Evolutionary conservation across 2,888 invertebrate genomes (phyloP), one percentile per base, ranked within the genome.

Genomic region (Anorthoa munda): DNA sequence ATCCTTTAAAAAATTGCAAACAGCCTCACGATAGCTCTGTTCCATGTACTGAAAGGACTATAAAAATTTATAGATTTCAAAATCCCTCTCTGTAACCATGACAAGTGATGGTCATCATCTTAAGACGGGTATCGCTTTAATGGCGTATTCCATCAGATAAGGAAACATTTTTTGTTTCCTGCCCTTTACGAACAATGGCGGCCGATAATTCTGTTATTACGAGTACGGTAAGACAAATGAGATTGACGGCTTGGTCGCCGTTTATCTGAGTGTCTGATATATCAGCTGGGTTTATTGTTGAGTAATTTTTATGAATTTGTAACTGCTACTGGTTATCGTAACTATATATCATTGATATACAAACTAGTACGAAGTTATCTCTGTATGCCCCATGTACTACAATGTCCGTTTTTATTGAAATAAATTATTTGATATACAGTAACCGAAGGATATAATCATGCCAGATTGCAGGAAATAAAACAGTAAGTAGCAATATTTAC

Each of bases 71-170:
- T 26, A 26, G 26, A 26, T 39, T 39, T 39, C 67, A 60, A 69
- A 83, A 66, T 86, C 82, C 90, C 21, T 81, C 81, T 76, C 86
- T 85, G 87, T 76, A 79, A 76, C 88, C 85, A 89, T 87, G 92
- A 91, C 92, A 91, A 90, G 92, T 90, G 92, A 92, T 91, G 92
- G 90, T 89, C 91, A 89, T 92, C 88, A 92, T 90, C 86, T 90
- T 90, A 90, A 89, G 90, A 90, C 86, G 87, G 71, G 82, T 89
- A 91, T 92, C 91, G 84, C 83, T 88, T 88, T 93, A 92, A 93
- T 92, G 93, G 89, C 86, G 81, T 77, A 66, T 79, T 81, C 82
- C 77, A 94, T 94, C 93, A 82, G 92, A 93, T 93, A 91, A 79
- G 26, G 58, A n/a, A 12, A 55, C 75, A 67, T 79, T 88, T 86